Evolutionary conservation across 1,140 invertebrate genomes (phyloP), one percentile per base, ranked within the genome.

Genomic region (Polypedilum pembai): DNA sequence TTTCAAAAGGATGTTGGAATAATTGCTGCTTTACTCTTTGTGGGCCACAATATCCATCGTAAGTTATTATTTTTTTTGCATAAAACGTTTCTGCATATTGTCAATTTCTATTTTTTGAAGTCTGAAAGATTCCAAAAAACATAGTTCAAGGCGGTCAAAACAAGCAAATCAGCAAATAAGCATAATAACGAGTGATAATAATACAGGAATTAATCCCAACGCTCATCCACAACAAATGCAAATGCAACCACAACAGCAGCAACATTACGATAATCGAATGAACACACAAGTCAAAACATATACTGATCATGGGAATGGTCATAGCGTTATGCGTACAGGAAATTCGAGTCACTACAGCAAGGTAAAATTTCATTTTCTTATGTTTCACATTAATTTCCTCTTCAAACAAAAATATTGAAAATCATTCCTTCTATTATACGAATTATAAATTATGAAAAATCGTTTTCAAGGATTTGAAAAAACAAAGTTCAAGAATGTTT

Each of bases 41-140:
- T 85, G 96, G 96, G 77, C 96, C 96, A 73, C 92, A 95, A 83
- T 98, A 94, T 87, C 96, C 96, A 79, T 96, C 93, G 96, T 98
- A 12, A 74, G 24, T 74, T 56, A 18, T 41, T 18, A n/a, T 74
- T 56, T 20, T 40, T 21, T 17, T 56, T 40, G 45, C 40, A 40
- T 40, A 33, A 73, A 75, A 8, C 8, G 75, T 74, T 76, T 74
- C 17, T 75, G 17, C 63, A 77, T 72, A 75, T 77, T 74, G 8
- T 40, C 41, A 73, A 76, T 10, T 79, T 83, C 72, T 73, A 85
- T 84, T 77, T 79, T 85, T 74, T 80, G 8, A 69, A 69, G 65
- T 20, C 10, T 69, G 4, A 69, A 69, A 40, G 85, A 85, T 76
- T 83, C 84, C n/a, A 82, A 83, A 76, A 85, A 85, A 79, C 85